Conservation (phyloP, 2,797 vertebrate species). For the Sebastes elongatus region DNA sequence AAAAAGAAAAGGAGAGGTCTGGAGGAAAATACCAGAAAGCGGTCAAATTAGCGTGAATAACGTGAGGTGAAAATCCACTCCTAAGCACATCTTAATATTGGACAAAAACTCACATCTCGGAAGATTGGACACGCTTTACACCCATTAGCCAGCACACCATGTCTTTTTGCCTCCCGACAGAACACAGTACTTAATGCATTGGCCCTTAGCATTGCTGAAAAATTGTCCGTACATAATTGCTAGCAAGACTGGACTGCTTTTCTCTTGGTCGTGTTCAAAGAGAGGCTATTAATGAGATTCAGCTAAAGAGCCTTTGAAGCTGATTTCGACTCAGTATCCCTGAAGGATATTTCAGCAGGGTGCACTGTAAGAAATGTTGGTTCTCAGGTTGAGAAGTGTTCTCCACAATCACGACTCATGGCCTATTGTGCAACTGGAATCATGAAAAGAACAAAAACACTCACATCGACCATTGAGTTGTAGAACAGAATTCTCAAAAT, state of each 20-base stretch:
- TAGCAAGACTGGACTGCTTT: not conserved
- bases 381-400: not conserved
- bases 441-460: not conserved
- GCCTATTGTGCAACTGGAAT: not conserved
- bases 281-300: not conserved
- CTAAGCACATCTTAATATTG: not conserved
- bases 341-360: not conserved
- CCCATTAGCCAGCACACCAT: too few relatives aligned
- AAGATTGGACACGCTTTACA: not conserved
- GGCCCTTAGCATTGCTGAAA: not conserved
- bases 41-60: not conserved
- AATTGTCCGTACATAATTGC: not conserved
- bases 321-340: not conserved
- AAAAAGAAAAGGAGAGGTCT: not conserved
- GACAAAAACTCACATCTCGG: not conserved
- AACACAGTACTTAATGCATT: too few relatives aligned
- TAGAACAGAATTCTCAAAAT: not conserved
- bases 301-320: slow-evolving; percentile 4
- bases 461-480: not conserved
- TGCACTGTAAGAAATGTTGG: not conserved
- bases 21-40: not conserved
- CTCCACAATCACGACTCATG: not conserved
- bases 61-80: not conserved
- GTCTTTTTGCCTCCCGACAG: not conserved
- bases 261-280: not conserved